Evolutionary conservation across 2,797 vertebrate genomes (phyloP).

Genomic region (Notoglanidium macrostoma): DNA sequence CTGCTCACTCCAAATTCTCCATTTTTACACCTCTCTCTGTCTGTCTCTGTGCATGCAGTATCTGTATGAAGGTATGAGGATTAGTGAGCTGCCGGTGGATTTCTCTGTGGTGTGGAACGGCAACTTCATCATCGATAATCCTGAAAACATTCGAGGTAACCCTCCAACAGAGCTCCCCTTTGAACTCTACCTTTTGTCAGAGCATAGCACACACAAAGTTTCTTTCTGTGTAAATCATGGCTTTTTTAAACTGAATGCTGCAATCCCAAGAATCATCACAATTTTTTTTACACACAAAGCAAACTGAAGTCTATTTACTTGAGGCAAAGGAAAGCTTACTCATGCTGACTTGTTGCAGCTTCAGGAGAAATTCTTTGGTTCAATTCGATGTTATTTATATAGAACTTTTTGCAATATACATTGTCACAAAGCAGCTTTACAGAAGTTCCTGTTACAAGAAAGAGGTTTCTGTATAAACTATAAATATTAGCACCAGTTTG

Average conservation of each 20-base stretch:
- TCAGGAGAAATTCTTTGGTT: not conserved
- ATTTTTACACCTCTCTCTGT: slow-evolving; percentile 9
- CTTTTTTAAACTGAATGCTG: slow-evolving; percentile 2
- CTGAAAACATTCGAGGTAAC: slow-evolving; percentile 91
- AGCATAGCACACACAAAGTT: not conserved
- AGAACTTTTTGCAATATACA: not conserved
- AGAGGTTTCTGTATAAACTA: not conserved
- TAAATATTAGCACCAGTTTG: not conserved
- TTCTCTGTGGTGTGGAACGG: slow-evolving; percentile 99
- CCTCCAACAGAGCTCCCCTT: not conserved
- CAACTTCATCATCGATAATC: slow-evolving; percentile 98
- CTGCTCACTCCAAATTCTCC: slow-evolving; percentile 16
- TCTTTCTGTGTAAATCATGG: not conserved
- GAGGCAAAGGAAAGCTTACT: not conserved
- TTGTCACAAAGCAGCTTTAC: not conserved
- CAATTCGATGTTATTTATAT: not conserved
- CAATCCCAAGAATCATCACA: not conserved
- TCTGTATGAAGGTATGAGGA: slow-evolving; percentile 93
- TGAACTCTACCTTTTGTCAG: not conserved
- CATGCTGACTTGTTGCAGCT: not conserved
- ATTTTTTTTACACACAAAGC: not conserved
- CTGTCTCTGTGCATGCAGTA: slow-evolving; percentile 75
- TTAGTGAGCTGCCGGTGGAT: slow-evolving; percentile 93
- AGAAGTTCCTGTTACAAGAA: not conserved
- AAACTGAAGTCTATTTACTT: slow-evolving; percentile 19